A percentile compares a stretch with the other conserved stretches of the same genome.
phyloP scores from a whole-genome alignment of 2,888 invertebrate genomes.

The Sphaerophoria taeniata region DNA sequence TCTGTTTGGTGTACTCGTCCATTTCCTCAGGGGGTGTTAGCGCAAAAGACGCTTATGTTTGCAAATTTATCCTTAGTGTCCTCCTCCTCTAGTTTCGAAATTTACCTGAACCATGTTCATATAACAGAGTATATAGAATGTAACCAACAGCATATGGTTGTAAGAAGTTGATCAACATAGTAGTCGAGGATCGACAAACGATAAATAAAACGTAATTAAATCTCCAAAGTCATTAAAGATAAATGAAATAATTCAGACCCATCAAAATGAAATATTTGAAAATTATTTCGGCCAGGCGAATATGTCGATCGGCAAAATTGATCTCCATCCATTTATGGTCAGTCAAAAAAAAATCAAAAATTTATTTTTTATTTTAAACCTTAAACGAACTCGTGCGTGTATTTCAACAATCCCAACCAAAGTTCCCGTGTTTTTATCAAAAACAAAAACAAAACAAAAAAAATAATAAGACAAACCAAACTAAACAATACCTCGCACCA shows the following conservation, averaged over 20 bases:
- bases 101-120: no score
- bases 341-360: conserved; percentile 8
- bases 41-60: no score
- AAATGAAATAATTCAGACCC: conserved; percentile 1
- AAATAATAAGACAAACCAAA: not conserved
- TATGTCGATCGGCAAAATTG: conserved; percentile 63
- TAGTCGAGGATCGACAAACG: no score
- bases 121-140: no score
- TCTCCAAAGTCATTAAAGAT: no score
- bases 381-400: conserved; percentile 23
- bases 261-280: conserved; percentile 66
- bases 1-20: no score
- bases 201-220: no score
- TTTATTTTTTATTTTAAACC: not conserved
- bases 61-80: no score
- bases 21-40: no score
- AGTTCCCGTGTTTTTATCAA: not conserved
- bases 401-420: conserved; percentile 21
- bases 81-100: no score
- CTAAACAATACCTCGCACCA: conserved; percentile 27
- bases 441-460: not conserved
- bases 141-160: no score
- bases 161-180: no score
- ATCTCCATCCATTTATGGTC: conserved; percentile 68
- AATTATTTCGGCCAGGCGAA: conserved; percentile 57